These are phyloP conservation scores for Chorisops tibialis DNA, from an alignment of 2,888 invertebrate species.

Conservation along the genomic window DNA sequence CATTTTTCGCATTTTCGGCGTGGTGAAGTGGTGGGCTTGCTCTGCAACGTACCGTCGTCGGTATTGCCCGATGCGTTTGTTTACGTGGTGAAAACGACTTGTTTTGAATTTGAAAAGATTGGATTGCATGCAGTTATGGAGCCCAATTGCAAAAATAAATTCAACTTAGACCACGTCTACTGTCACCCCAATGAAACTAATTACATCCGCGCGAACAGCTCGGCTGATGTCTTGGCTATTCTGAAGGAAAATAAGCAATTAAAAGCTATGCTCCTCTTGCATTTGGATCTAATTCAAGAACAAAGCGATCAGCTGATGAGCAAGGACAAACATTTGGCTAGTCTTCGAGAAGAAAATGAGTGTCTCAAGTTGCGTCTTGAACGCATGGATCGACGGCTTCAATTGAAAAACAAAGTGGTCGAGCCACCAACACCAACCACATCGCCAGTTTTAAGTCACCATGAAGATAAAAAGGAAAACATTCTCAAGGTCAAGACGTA, in stretches of 20 bases:
- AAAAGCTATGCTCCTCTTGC: constrained; percentile 75
- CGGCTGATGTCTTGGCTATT: constrained; percentile 42
- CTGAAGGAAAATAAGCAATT: constrained; percentile 51
- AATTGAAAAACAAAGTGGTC: constrained; percentile 34
- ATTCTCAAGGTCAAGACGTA: constrained; percentile 36
- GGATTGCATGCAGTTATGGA: constrained; percentile 24
- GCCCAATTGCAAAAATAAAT: constrained; percentile 39
- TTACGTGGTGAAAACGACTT: constrained; percentile 19
- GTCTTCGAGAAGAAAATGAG: constrained; percentile 74
- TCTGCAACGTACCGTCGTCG: constrained; percentile 11
- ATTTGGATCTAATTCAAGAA: constrained; percentile 85
- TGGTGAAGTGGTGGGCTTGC: constrained; percentile 8
- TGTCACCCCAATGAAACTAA: constrained; percentile 43
- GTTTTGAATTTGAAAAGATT: constrained; percentile 22
- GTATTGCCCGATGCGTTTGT: constrained; percentile 26
- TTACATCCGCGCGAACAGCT: constrained; percentile 39
- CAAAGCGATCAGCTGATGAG: constrained; percentile 79
- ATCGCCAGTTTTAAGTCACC: constrained; percentile 32
- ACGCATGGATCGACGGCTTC: constrained; percentile 40
- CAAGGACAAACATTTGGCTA: constrained; percentile 72
- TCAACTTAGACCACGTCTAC: constrained; percentile 44
- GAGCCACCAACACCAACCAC: constrained; percentile 35
- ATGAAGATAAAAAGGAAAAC: constrained; percentile 25
- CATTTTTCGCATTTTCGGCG: no score
- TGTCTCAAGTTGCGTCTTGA: constrained; percentile 58